Conservation (phyloP, 1,140 invertebrate genomes). For the Chionoecetes opilio region DNA sequence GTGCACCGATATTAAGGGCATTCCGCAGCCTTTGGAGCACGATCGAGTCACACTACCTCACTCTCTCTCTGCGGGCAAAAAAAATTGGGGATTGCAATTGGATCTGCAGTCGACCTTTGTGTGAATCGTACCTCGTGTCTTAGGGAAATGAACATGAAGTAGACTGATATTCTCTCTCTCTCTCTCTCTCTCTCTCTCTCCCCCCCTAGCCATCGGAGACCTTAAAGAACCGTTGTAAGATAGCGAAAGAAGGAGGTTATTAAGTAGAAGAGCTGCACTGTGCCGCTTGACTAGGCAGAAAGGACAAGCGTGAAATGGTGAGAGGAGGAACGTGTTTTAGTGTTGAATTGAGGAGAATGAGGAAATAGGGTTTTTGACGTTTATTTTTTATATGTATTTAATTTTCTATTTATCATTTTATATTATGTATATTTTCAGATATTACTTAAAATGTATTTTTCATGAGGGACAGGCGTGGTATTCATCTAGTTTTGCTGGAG, state of each 20-base stretch:
- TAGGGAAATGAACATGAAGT: constrained; percentile 21
- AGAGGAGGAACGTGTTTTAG: constrained; percentile 1
- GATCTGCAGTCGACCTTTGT: background rate
- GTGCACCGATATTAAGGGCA: background rate
- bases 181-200: background rate
- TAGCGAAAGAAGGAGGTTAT: constrained; percentile 19
- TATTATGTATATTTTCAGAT: too few relatives aligned
- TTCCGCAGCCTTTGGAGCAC: background rate
- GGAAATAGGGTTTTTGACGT: too few relatives aligned
- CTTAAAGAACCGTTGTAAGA: background rate
- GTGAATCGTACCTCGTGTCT: background rate
- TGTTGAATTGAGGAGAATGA: background rate
- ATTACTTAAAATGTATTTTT: too few relatives aligned
- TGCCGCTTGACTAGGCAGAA: background rate
- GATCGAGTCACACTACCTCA: background rate
- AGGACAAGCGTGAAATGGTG: constrained; percentile 2
- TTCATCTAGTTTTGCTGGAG: too few relatives aligned
- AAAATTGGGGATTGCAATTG: constrained; percentile 29
- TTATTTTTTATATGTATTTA: too few relatives aligned
- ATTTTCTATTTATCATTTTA: too few relatives aligned
- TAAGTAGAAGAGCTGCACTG: background rate
- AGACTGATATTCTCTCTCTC: background rate
- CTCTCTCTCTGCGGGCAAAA: background rate
- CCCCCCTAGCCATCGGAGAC: background rate
- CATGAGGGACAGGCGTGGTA: too few relatives aligned